Conservation (phyloP, 2,888 invertebrate genomes). For the Dolichopus griseipennis region DNA sequence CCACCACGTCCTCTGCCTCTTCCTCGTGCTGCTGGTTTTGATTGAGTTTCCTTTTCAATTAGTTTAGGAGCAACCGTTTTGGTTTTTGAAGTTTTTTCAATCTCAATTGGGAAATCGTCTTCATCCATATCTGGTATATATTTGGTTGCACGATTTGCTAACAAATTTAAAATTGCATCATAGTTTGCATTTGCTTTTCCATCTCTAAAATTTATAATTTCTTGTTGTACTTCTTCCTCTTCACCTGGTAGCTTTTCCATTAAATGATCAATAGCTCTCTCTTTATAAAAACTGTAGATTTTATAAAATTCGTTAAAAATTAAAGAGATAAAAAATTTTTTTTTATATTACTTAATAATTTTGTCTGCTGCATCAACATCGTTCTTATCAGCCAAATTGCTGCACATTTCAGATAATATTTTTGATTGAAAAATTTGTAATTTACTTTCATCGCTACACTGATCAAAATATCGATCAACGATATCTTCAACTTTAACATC, state of each 20-base stretch:
- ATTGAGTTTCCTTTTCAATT: not conserved
- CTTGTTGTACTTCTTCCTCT: slow-evolving; percentile 45
- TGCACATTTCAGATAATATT: slow-evolving; percentile 68
- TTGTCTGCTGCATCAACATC: slow-evolving; percentile 49
- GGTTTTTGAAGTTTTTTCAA: no score
- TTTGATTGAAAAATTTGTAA: slow-evolving; percentile 64
- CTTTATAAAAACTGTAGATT: slow-evolving; percentile 45
- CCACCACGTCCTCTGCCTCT: not conserved
- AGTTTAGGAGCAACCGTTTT: not conserved
- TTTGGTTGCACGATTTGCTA: slow-evolving; percentile 26
- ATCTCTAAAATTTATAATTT: slow-evolving; percentile 44
- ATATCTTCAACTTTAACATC: slow-evolving; percentile 48
- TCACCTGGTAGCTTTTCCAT: slow-evolving; percentile 44
- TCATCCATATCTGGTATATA: not conserved
- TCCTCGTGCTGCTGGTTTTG: not conserved
- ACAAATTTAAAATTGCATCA: slow-evolving; percentile 31
- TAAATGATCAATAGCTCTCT: slow-evolving; percentile 47
- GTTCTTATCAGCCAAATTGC: slow-evolving; percentile 53
- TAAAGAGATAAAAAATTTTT: slow-evolving; percentile 24
- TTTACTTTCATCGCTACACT: slow-evolving; percentile 46
- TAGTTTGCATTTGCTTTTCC: slow-evolving; percentile 23
- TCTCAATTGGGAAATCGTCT: not conserved
- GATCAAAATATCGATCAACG: slow-evolving; percentile 53
- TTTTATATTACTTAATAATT: slow-evolving; percentile 44
- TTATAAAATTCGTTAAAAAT: not conserved